Base-by-base conservation (phyloP, 2,888 invertebrate species). In the Homarus gammarus region DNA sequence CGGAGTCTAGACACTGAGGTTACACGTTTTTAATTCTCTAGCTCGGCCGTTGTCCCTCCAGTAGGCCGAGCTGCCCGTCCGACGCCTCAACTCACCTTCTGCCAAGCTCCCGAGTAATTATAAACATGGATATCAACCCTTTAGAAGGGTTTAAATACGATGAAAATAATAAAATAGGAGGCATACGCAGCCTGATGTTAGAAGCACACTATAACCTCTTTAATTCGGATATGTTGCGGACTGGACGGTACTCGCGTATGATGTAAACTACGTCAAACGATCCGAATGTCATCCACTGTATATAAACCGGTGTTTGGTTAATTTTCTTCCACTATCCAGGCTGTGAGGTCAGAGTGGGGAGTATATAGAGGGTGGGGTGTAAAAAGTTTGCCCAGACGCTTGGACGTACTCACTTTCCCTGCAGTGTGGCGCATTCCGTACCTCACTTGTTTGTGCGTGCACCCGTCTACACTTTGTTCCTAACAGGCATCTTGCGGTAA, bases 341-440 rank as follows among this genome's bases (percentile, higher is more conserved):
- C 40, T n/a, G 38, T 33, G n/a, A 18, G 5, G 73, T 40, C 15
- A 40, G 40, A 22, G 38, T 10, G 36, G 22, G 5, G 18, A 33
- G 8, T 15, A 22, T 73, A 73, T 22, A 15, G 73, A 40, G 73
- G 73, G 33, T 36, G 38, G 73, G n/a, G 31, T 38, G 40, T 40
- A 73, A 73, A 73, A 73, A 73, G 40, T 18, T 73, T 73, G 33
- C 38, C 64, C 36, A 73, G 73, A 73, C 73, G 36, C 73, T 73
- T 73, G 73, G 36, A 73, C 73, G 73, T 73, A 73, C 73, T 73
- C 73, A 73, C 73, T 73, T 73, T 73, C 73, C 73, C 73, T 40
- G 38, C 40, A 40, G 73, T 73, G 73, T 40, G 73, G 38, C 73
- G 73, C 73, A 73, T 73, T 73, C 73, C 73, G 38, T 40, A 22